Base-by-base conservation (phyloP, 2,113 vertebrate species). In the Romanogobio albipinnatus region DNA sequence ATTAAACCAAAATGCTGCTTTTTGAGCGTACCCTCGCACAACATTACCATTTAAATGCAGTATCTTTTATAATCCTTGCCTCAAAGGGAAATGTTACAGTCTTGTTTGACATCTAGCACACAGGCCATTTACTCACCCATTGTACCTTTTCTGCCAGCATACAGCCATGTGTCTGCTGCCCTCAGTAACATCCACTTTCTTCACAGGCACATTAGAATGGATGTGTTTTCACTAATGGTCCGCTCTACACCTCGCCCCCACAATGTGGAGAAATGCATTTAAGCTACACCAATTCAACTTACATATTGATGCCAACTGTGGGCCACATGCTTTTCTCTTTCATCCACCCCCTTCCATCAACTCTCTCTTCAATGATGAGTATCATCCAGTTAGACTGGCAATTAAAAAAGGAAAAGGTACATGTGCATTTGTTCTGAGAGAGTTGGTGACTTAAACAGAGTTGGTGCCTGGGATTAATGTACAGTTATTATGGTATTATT, bases 151-250 rank as follows among this genome's bases (percentile, higher is more conserved):
- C 19, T 76, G 49, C 49, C 70, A 77, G 73, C 15, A 83, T 62
- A 66, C 33, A 47, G 45, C 76, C 14, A 76, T 29, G 45, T 77
- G 51, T 61, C 75, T 79, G 53, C 47, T 84, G 87, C 79, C 77
- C 87, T n/a, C 9, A 19, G 17, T 81, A 47, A 58, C 76, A 82
- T 66, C 43, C 13, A 19, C 26, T 70, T 86, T 64, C 56, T 64
- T 84, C 81, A 5, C 71, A 56, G 70, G 51, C 82, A 13, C 59
- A 84, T 39, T 76, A 88, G 82, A 81, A 70, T 77, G 70, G 29
- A 81, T 83, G 77, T 84, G 81, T 80, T 81, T 90, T 85, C 86
- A 85, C 87, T 90, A 90, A 92, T 91, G 89, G 89, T 49, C 68
- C 2, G 64, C 78, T 86, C 86, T 85, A 85, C 76, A 81, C 49